Evolutionary conservation across 2,113 vertebrate species (phyloP).

Genomic region (Paralichthys olivaceus): DNA sequence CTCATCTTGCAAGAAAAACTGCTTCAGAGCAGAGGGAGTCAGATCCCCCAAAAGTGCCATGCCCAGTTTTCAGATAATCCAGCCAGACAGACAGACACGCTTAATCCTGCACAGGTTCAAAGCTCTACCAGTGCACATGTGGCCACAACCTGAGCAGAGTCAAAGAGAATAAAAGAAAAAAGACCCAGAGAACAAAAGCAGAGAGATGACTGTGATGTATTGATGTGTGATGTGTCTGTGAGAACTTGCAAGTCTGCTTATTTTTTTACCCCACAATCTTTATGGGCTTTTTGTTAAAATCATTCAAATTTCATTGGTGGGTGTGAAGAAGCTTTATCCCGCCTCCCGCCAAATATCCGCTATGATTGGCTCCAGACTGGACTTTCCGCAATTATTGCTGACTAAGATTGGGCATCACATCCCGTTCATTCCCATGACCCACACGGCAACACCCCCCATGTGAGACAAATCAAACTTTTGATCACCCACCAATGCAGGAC

Average conservation of each 20-base stretch:
- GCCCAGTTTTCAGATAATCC: conserved; percentile 47
- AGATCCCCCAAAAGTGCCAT: conserved; percentile 23
- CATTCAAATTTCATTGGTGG: background rate
- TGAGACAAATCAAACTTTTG: conserved; percentile 29
- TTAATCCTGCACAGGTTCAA: conserved; percentile 76
- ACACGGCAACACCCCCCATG: conserved; percentile 6
- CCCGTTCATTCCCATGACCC: conserved; percentile 40
- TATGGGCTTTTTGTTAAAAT: background rate
- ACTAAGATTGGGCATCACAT: conserved; percentile 34
- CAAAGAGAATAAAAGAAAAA: conserved; percentile 45
- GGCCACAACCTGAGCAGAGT: conserved; percentile 77
- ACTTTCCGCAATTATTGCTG: conserved; percentile 23
- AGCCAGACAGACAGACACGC: conserved; percentile 73
- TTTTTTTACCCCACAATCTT: conserved; percentile 1
- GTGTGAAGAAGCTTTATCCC: background rate
- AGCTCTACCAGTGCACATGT: conserved; percentile 74
- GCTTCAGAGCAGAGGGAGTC: conserved; percentile 22
- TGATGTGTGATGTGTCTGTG: conserved; percentile 46
- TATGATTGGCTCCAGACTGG: background rate
- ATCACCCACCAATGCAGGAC: conserved; percentile 36
- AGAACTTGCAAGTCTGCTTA: conserved; percentile 37
- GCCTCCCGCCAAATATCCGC: background rate
- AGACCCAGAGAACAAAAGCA: conserved; percentile 51
- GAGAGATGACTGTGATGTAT: conserved; percentile 37
- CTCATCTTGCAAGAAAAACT: conserved; percentile 5